phyloP scores from a whole-genome alignment of 2,113 vertebrate species.

The Siniperca chuatsi region DNA sequence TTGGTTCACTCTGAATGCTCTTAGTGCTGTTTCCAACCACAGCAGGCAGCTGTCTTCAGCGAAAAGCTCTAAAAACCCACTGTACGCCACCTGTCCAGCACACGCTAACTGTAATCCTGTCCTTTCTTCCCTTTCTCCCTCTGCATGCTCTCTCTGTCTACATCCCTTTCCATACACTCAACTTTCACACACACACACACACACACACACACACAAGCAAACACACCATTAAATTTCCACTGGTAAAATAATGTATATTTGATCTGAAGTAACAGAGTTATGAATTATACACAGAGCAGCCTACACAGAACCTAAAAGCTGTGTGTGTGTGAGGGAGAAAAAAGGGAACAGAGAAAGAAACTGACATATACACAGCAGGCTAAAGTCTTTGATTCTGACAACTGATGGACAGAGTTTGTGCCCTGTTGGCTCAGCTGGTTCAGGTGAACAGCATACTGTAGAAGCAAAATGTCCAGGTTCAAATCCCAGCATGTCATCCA shows the following conservation, averaged over 20 bases:
- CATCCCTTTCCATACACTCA: background rate
- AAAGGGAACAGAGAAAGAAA: conserved; percentile 4
- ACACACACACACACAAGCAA: conserved; percentile 1
- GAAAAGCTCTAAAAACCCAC: too few species aligned
- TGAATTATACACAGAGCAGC: conserved; percentile 71
- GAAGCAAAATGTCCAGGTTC: conserved; percentile 7
- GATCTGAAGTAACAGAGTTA: conserved; percentile 61
- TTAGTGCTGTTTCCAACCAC: background rate
- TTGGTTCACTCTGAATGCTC: background rate
- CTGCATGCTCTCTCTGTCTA: background rate
- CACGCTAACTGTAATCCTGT: background rate
- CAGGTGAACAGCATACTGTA: background rate
- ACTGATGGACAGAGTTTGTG: background rate
- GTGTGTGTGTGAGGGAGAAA: conserved; percentile 6
- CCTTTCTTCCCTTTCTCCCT: background rate
- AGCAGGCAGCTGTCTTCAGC: background rate
- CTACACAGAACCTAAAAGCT: conserved; percentile 67
- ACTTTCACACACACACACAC: conserved; percentile 3
- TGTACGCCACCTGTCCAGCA: too few species aligned
- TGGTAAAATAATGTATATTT: conserved; percentile 68
- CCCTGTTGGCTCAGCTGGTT: background rate
- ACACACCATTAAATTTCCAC: conserved; percentile 20
- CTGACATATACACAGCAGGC: conserved; percentile 21
- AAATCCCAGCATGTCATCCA: background rate
- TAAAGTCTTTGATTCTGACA: conserved; percentile 41